These are phyloP conservation scores for Cyrtodaria siliqua DNA, from an alignment of 2,888 invertebrate genomes.

Conservation along the genomic window DNA sequence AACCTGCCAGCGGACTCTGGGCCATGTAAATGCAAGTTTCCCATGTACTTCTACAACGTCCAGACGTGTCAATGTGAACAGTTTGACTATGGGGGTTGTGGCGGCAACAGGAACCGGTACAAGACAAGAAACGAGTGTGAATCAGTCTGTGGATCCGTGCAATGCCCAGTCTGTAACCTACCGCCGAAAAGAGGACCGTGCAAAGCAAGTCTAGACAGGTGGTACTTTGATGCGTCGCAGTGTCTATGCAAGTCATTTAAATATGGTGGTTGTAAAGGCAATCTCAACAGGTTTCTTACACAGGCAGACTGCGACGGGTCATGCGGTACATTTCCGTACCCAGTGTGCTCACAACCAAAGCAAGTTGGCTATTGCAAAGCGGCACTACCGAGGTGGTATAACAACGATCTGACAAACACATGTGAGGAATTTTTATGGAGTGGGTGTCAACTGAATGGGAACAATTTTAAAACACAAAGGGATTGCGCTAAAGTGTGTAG, in stretches of 20 bases:
- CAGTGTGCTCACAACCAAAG: no score
- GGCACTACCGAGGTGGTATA: no score
- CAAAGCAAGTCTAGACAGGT: neutral
- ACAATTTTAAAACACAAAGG: no score
- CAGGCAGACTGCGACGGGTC: conserved; percentile 23
- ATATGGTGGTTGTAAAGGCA: conserved; percentile 30
- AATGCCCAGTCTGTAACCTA: conserved; percentile 30
- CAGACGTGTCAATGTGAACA: conserved; percentile 20
- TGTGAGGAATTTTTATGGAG: no score
- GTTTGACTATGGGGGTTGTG: conserved; percentile 51
- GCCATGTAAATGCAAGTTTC: conserved; percentile 35
- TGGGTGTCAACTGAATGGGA: no score
- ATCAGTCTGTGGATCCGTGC: conserved; percentile 30
- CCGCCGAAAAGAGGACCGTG: conserved; percentile 21
- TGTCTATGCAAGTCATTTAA: conserved; percentile 21
- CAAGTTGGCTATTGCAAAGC: no score
- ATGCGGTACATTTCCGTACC: no score
- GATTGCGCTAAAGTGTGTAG: no score
- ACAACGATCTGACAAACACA: no score
- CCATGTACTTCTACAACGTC: conserved; percentile 32
- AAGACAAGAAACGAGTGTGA: no score
- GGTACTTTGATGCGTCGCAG: conserved; percentile 23
- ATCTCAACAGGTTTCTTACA: conserved; percentile 28
- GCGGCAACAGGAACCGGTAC: conserved; percentile 47
- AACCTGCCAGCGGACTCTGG: conserved; percentile 28